Percentiles rank a stretch among this genome's conserved stretches.
phyloP scores from a whole-genome alignment of 1,140 invertebrate species.

The Pristionchus pacificus region DNA sequence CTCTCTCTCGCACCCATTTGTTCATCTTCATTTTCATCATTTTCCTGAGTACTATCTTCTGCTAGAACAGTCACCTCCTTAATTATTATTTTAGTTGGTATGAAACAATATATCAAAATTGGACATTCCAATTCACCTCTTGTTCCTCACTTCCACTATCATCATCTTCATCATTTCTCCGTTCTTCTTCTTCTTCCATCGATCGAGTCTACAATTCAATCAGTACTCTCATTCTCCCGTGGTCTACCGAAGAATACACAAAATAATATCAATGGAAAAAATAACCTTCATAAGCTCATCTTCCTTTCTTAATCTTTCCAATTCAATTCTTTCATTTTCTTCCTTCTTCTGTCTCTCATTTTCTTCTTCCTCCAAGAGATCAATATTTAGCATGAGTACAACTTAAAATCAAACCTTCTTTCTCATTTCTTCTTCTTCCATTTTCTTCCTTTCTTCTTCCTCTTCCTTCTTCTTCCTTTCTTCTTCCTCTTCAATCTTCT shows the following conservation, averaged over 20 bases:
- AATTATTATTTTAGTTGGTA: too few species aligned
- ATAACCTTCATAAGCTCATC: not conserved
- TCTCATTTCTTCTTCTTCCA: not conserved
- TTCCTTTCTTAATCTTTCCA: conserved; percentile 3
- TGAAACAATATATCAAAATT: too few species aligned
- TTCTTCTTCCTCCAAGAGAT: not conserved
- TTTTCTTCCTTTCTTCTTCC: conserved; percentile 9
- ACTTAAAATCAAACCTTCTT: not conserved
- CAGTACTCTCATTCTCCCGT: not conserved
- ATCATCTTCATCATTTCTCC: too few species aligned
- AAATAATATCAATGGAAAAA: not conserved
- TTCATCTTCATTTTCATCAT: too few species aligned
- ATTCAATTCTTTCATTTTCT: not conserved
- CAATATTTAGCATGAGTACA: not conserved
- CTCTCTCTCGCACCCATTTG: too few species aligned
- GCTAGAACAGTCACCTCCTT: too few species aligned
- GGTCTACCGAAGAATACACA: not conserved
- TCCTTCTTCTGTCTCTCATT: not conserved
- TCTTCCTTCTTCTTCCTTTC: conserved; percentile 1
- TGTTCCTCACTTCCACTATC: too few species aligned
- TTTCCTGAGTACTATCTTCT: too few species aligned
- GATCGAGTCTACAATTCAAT: too few species aligned
- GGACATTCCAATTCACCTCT: too few species aligned
- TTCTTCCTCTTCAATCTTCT: too few species aligned
- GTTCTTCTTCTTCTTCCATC: too few species aligned